Percentiles rank a stretch among this genome's conserved stretches.
These are phyloP conservation scores for Distichodus sexfasciatus DNA, from an alignment of 2,797 vertebrate species.

Conservation along the genomic window DNA sequence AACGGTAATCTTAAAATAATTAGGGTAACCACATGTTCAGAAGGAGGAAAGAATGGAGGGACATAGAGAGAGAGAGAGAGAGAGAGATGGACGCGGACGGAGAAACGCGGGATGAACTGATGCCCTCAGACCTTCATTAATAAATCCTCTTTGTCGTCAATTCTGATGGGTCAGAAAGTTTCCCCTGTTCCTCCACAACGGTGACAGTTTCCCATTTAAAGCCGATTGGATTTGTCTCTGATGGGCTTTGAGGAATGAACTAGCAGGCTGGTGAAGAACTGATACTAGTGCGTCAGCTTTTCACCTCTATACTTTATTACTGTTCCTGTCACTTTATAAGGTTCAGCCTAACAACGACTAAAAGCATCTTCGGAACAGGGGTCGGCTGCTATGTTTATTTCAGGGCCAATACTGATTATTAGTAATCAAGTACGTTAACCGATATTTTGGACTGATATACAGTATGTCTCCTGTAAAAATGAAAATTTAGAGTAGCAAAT, in stretches of 20 bases:
- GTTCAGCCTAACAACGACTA: too few species aligned
- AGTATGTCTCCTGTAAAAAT: too few species aligned
- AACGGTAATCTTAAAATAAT: too few species aligned
- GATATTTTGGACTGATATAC: too few species aligned
- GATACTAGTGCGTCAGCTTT: too few species aligned
- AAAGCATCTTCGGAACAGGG: too few species aligned
- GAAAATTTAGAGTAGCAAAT: too few species aligned
- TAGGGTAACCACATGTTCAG: too few species aligned
- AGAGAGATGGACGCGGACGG: not conserved
- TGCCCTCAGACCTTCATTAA: not conserved
- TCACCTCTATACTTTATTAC: not conserved
- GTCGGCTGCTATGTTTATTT: too few species aligned
- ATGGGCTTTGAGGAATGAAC: not conserved
- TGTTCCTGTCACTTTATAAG: too few species aligned
- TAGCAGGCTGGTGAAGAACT: not conserved
- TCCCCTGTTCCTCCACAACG: not conserved
- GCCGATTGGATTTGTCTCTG: not conserved
- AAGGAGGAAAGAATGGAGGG: not conserved
- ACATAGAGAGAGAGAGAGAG: not conserved
- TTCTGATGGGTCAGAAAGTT: not conserved
- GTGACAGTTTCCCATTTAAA: not conserved
- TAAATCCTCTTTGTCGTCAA: not conserved
- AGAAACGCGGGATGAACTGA: not conserved
- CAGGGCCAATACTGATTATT: too few species aligned
- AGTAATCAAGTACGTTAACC: too few species aligned